Evolutionary conservation across 2,797 vertebrate species (phyloP).

Genomic region (Tapera naevia): DNA sequence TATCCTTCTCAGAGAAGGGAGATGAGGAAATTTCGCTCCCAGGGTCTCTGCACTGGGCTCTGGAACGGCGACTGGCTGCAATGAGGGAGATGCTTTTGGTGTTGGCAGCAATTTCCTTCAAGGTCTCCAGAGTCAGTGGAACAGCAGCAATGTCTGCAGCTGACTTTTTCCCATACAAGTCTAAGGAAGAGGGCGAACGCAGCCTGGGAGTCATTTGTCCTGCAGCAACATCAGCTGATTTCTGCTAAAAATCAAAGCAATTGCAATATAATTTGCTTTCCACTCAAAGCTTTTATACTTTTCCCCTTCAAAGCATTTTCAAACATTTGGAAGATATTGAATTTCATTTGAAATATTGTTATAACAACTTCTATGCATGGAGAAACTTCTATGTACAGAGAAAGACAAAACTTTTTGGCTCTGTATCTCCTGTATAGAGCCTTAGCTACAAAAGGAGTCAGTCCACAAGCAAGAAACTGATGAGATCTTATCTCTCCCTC

Average conservation of each 20-base stretch:
- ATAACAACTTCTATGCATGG: not conserved
- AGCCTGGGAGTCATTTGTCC: not conserved
- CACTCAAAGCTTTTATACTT: not conserved
- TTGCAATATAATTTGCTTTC: not conserved
- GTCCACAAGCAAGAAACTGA: not conserved
- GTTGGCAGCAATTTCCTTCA: conserved; percentile 60
- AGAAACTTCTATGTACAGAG: too few relatives aligned
- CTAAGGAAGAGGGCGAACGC: not conserved
- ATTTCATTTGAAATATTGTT: not conserved
- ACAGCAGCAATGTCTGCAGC: not conserved
- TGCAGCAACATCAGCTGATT: not conserved
- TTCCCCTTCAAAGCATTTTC: not conserved
- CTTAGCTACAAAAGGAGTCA: not conserved
- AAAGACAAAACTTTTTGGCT: not conserved
- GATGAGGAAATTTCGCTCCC: not conserved
- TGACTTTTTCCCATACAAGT: not conserved
- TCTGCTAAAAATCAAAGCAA: not conserved
- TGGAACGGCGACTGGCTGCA: conserved; percentile 53
- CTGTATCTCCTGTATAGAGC: not conserved
- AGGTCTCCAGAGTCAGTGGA: conserved; percentile 33
- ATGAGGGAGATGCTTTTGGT: conserved; percentile 74
- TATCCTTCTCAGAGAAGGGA: not conserved
- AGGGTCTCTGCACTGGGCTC: not conserved
- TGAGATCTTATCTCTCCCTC: not conserved
- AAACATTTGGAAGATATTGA: not conserved